Evolutionary conservation across 2,888 invertebrate genomes (phyloP).

Genomic region (Xanthia togata): DNA sequence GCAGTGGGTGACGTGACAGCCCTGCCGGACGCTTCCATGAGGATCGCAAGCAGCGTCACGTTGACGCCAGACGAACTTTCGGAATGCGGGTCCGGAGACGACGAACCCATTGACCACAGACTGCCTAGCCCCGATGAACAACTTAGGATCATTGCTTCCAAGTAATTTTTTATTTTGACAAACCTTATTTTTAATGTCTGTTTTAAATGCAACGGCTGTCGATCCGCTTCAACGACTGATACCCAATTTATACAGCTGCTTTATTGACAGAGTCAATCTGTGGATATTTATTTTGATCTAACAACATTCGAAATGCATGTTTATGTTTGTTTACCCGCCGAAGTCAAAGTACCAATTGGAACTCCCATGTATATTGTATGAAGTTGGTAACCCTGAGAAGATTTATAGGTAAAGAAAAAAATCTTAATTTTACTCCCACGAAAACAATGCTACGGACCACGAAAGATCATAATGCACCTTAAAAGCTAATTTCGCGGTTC

Average conservation of each 20-base stretch:
- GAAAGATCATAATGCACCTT: conserved; percentile 40
- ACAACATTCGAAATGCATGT: conserved; percentile 28
- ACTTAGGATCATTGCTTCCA: conserved; percentile 94
- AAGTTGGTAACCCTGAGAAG: neutral
- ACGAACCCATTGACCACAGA: conserved; percentile 95
- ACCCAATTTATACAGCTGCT: conserved; percentile 47
- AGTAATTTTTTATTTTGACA: conserved; percentile 88
- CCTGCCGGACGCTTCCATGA: conserved; percentile 94
- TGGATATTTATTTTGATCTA: conserved; percentile 36
- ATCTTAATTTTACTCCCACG: conserved; percentile 29
- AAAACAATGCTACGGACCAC: conserved; percentile 13
- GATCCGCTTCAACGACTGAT: conserved; percentile 29
- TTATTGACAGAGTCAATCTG: conserved; percentile 3
- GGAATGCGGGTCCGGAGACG: conserved; percentile 91
- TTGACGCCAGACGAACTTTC: conserved; percentile 89
- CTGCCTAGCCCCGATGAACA: conserved; percentile 97
- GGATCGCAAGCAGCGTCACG: conserved; percentile 91
- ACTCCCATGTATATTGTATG: neutral
- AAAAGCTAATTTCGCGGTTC: conserved; percentile 57
- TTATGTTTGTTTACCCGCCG: conserved; percentile 3
- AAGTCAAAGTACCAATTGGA: too few relatives aligned
- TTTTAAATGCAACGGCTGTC: conserved; percentile 30
- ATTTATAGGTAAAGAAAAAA: conserved; percentile 1
- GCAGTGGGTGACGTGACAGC: conserved; percentile 95
- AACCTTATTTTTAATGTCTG: conserved; percentile 32